These are phyloP conservation scores for Papilio glaucus DNA, from an alignment of 1,140 invertebrate genomes.

Conservation along the genomic window DNA sequence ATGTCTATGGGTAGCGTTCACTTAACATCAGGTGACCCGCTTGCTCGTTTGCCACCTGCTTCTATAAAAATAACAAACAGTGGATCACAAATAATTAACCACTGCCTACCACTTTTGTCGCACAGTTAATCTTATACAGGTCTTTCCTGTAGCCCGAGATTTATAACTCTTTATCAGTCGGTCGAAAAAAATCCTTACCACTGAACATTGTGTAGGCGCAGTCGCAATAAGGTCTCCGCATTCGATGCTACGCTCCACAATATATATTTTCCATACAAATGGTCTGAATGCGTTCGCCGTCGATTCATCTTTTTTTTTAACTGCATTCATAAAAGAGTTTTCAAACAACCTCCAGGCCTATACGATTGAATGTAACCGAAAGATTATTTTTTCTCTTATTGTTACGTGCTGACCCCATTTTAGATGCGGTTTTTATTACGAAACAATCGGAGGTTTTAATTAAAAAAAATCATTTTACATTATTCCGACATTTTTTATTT, in stretches of 20 bases:
- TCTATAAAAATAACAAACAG: too few species aligned
- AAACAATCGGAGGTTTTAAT: constrained; percentile 10
- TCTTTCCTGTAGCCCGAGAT: too few species aligned
- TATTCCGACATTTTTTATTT: neutral
- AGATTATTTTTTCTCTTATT: constrained; percentile 13
- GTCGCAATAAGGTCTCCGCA: neutral
- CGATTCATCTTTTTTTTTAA: constrained; percentile 5
- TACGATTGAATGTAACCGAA: neutral
- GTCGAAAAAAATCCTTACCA: neutral
- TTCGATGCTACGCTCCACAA: neutral
- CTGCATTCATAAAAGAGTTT: neutral
- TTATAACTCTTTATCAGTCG: too few species aligned
- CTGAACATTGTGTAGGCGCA: neutral
- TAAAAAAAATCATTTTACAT: neutral
- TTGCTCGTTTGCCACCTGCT: too few species aligned
- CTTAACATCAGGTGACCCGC: too few species aligned
- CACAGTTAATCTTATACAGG: too few species aligned
- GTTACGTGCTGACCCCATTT: constrained; percentile 14
- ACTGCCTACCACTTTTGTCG: too few species aligned
- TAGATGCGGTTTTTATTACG: constrained; percentile 7
- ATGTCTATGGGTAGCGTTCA: too few species aligned
- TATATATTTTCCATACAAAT: constrained; percentile 5
- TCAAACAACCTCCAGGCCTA: neutral
- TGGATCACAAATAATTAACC: too few species aligned
- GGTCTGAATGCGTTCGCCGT: neutral